Evolutionary conservation across 2,888 invertebrate genomes (phyloP).

Genomic region (Odontocolon sp.): DNA sequence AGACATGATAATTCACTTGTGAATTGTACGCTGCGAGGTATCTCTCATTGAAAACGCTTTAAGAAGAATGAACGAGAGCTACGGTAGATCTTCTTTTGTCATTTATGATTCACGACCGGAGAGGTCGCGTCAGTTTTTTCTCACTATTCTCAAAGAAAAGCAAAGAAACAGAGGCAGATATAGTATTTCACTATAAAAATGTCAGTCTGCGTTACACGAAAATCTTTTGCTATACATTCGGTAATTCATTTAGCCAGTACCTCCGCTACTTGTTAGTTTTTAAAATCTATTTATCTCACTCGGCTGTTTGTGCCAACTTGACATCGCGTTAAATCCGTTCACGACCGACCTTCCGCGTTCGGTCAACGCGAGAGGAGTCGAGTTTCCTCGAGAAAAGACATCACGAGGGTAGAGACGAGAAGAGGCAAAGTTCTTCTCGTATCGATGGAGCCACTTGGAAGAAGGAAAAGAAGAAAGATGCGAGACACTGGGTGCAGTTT

Average conservation of each 20-base stretch:
- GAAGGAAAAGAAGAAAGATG: constrained; percentile 14
- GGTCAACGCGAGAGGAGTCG: constrained; percentile 8
- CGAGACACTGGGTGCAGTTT: constrained; percentile 11
- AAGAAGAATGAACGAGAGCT: constrained; percentile 3
- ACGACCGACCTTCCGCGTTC: constrained; percentile 17
- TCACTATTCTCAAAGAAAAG: constrained; percentile 33
- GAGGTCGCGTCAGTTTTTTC: constrained; percentile 41
- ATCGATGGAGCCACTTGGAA: constrained; percentile 45
- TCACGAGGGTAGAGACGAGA: constrained; percentile 8
- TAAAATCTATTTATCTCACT: constrained; percentile 4
- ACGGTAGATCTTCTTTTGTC: constrained; percentile 23
- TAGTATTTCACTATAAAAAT: constrained; percentile 6
- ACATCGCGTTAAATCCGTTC: constrained; percentile 35
- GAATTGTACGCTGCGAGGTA: neutral
- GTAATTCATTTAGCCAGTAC: constrained; percentile 8
- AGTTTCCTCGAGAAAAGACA: constrained; percentile 16
- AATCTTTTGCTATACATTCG: constrained; percentile 14
- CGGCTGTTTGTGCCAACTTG: constrained; percentile 42
- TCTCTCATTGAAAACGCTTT: constrained; percentile 22
- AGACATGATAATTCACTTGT: constrained; percentile 16
- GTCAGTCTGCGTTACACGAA: neutral
- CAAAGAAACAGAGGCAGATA: neutral
- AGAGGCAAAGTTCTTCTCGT: constrained; percentile 20
- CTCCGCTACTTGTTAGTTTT: neutral
- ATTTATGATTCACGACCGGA: constrained; percentile 36